Evolutionary conservation across 2,888 invertebrate species (phyloP).

Genomic region (Drosophila borborema): DNA sequence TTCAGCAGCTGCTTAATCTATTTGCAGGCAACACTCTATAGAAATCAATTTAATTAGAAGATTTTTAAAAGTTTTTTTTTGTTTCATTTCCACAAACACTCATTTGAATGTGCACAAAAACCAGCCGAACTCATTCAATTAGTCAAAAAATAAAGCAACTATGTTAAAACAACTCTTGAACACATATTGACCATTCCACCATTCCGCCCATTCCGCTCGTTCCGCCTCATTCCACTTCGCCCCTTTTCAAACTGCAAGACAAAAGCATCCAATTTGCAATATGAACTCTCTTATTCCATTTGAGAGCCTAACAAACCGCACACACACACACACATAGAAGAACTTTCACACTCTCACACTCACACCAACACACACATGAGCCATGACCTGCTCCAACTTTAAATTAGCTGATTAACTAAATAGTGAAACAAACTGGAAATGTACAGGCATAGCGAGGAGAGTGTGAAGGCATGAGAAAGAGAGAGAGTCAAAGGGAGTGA

Average conservation of each 20-base stretch:
- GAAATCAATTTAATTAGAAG: neutral
- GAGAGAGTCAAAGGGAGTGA: conserved; percentile 2
- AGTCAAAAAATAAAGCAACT: conserved; percentile 25
- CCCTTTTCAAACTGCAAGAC: conserved; percentile 17
- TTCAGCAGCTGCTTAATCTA: neutral
- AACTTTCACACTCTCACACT: conserved; percentile 5
- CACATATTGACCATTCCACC: conserved; percentile 1
- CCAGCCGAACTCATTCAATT: conserved; percentile 23
- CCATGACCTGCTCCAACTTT: conserved; percentile 55
- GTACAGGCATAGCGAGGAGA: conserved; percentile 1
- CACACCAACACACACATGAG: conserved; percentile 10
- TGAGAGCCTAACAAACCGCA: conserved; percentile 20
- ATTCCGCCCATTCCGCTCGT: neutral
- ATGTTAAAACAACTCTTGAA: conserved; percentile 20
- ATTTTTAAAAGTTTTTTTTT: neutral
- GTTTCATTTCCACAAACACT: neutral
- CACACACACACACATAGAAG: neutral
- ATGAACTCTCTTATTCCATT: conserved; percentile 21
- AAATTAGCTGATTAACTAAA: conserved; percentile 79
- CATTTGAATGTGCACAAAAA: conserved; percentile 4
- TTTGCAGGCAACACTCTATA: neutral
- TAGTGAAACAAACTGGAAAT: conserved; percentile 69
- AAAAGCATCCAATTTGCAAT: conserved; percentile 41
- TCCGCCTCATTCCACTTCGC: neutral
- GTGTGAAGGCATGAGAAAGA: neutral